Conservation (phyloP, 2,113 vertebrate genomes). For the Xiphophorus couchianus region DNA sequence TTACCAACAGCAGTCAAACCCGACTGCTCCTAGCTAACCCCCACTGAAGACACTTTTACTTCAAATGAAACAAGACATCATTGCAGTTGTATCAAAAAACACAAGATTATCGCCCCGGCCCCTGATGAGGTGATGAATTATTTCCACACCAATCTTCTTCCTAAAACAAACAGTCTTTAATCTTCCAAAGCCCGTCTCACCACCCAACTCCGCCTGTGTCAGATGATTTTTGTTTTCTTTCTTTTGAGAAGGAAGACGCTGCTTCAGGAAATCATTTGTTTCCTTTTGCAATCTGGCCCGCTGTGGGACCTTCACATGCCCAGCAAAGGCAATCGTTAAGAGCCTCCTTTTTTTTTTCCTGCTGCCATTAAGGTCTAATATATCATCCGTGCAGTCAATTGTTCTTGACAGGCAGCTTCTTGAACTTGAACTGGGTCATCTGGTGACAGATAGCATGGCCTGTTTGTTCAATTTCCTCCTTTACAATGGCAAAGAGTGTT, state of each 20-base stretch:
- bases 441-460: constrained; percentile 80
- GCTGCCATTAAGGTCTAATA: constrained; percentile 82
- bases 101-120: too few species aligned
- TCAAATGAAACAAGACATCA: neutral
- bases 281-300: constrained; percentile 65
- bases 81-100: neutral
- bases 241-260: constrained; percentile 44
- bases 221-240: constrained; percentile 40
- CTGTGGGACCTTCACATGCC: constrained; percentile 73
- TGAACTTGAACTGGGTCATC: constrained; percentile 83
- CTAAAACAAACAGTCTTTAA: constrained; percentile 26
- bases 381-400: constrained; percentile 80
- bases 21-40: neutral
- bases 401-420: constrained; percentile 81
- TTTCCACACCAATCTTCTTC: constrained; percentile 4
- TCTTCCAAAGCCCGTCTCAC: constrained; percentile 7
- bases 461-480: constrained; percentile 80
- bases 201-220: constrained; percentile 37
- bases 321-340: constrained; percentile 77
- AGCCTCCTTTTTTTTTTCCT: constrained; percentile 59
- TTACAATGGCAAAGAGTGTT: constrained; percentile 70
- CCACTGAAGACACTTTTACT: neutral
- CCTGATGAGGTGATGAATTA: constrained; percentile 4
- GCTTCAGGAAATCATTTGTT: constrained; percentile 73
- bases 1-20: too few species aligned